Evolutionary conservation across 2,797 vertebrate genomes (phyloP).

Genomic region (Manis crassicaudata): DNA sequence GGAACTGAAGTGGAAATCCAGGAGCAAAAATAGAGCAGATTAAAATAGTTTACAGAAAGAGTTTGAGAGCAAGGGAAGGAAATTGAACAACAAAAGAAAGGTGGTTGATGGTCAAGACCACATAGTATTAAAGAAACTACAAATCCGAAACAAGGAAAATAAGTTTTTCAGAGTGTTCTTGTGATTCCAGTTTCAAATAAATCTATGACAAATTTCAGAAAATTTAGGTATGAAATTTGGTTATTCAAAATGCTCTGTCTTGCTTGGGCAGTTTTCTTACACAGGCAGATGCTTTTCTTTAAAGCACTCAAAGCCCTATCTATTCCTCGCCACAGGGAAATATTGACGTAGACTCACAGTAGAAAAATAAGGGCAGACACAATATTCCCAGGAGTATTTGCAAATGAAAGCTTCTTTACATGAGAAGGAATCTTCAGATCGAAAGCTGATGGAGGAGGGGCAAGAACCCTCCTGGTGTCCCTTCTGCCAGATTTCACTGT

Average conservation of each 20-base stretch:
- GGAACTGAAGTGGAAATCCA: background rate
- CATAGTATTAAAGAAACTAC: background rate
- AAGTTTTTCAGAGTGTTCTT: background rate
- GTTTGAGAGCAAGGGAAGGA: background rate
- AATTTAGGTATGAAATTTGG: background rate
- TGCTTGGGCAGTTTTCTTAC: background rate
- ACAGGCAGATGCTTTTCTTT: background rate
- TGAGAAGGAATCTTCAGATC: background rate
- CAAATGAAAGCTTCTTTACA: background rate
- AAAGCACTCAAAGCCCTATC: background rate
- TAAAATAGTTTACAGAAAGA: conserved; percentile 32
- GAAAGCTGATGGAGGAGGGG: background rate
- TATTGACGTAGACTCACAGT: too few species aligned
- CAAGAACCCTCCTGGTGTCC: background rate
- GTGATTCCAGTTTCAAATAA: background rate
- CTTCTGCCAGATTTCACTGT: background rate
- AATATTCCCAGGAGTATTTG: background rate
- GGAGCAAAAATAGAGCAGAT: conserved; percentile 10
- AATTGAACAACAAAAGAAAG: background rate
- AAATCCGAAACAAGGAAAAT: background rate
- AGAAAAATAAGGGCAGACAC: background rate
- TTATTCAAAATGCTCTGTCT: background rate
- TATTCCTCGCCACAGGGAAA: background rate
- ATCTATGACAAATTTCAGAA: background rate
- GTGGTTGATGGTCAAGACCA: background rate